Base-by-base conservation (phyloP, 2,888 invertebrate genomes). In the Calliopum simillimum region DNA sequence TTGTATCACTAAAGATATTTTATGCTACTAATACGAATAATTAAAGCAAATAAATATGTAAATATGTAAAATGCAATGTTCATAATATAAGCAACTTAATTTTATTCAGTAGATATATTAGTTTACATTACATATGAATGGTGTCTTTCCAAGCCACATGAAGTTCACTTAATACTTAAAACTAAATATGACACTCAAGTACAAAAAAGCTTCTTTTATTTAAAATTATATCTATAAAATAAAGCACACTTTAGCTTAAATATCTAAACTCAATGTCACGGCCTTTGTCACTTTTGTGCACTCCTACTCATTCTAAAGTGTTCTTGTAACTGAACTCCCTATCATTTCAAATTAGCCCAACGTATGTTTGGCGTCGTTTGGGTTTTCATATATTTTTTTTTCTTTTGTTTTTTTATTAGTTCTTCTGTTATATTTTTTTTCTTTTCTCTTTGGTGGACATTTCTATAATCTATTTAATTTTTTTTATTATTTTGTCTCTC, bases 61-160 rank as follows among this genome's bases (percentile, higher is more conserved):
- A 25, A 33, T 6, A 6, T 33, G 33, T 6, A 33, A 33, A 6
- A 33, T 33, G 2, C 1, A 6, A 33, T 3, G 4, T 33, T 33
- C 33, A 33, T 33, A 8, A 8, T 8, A 33, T 5, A 33, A 33
- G 8, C 33, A 8, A 8, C 33, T n/a, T n/a, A n/a, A n/a, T n/a
- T n/a, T n/a, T n/a, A n/a, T n/a, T 49, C 13, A 49, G 23, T 3
- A 56, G 41, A 16, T 58, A 33, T 67, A 33, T 12, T 56, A 44
- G 44, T 51, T 53, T 67, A 33, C 65, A 71, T 76, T 81, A 82
- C 81, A 77, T 81, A 81, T 74, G 76, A 81, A 81, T 64, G 81
- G 80, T 77, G 78, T 81, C 77, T 78, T 81, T 75, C 81, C 79
- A 76, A 81, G 81, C 81, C 81, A 81, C 81, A 81, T 80, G 51